Conservation (phyloP, 2,113 vertebrate species). For the Microcebus tavaratra region DNA sequence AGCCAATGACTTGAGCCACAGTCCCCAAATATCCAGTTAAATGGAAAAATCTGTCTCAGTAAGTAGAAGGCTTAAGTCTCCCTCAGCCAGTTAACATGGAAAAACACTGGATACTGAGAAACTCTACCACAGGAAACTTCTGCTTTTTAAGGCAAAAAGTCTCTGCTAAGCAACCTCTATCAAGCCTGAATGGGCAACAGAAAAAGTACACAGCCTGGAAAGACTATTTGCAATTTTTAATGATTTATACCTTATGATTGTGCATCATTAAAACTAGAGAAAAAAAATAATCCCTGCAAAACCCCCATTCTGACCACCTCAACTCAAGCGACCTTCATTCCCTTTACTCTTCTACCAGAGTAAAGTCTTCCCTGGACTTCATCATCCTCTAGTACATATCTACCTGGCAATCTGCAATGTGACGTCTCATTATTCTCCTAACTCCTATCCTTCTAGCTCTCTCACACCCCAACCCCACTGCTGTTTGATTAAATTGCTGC, state of each 20-base stretch:
- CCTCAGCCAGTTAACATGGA: background rate
- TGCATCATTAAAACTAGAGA: background rate
- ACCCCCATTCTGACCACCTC: background rate
- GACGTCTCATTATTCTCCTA: background rate
- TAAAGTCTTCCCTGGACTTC: background rate
- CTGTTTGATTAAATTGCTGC: background rate
- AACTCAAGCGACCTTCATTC: background rate
- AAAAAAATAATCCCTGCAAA: background rate
- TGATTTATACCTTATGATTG: background rate
- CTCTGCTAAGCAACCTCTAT: background rate
- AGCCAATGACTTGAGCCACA: constrained; percentile 6
- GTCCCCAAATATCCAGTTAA: background rate
- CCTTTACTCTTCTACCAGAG: background rate
- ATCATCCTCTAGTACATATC: background rate
- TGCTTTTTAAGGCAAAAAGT: constrained; percentile 31
- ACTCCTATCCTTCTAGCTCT: background rate
- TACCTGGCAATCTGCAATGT: background rate
- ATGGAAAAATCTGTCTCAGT: background rate
- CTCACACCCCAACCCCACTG: background rate
- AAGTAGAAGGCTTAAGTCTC: background rate
- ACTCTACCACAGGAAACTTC: background rate
- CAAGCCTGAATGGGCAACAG: background rate
- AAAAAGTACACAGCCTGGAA: background rate
- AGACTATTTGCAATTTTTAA: background rate
- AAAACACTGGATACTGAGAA: background rate